These are phyloP conservation scores for Phymatocera aterrima DNA, from an alignment of 2,888 invertebrate species.

Conservation along the genomic window DNA sequence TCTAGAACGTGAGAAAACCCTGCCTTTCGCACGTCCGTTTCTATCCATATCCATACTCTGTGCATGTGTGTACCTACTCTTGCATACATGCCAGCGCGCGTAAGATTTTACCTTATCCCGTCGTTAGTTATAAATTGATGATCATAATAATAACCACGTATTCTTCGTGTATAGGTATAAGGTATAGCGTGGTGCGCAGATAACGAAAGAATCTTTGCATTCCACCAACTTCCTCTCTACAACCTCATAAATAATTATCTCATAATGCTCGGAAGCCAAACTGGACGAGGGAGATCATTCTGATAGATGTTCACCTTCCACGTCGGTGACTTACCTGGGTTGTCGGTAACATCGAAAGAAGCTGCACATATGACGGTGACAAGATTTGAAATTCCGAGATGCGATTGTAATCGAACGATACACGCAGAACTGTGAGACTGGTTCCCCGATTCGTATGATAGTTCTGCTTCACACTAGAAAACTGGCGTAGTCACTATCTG, in stretches of 20 bases:
- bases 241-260: not conserved
- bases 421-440: not conserved
- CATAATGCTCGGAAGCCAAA: not conserved
- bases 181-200: not conserved
- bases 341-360: not conserved
- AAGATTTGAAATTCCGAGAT: not conserved
- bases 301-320: not conserved
- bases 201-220: constrained; percentile 23
- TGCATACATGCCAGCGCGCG: too few species aligned
- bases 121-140: constrained; percentile 22
- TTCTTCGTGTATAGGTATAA: not conserved
- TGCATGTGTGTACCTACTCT: too few species aligned
- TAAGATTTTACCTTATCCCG: too few species aligned
- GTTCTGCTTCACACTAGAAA: not conserved
- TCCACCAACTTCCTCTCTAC: not conserved
- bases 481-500: too few species aligned
- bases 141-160: constrained; percentile 17
- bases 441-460: not conserved
- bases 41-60: too few species aligned
- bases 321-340: not conserved
- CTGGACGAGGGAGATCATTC: not conserved
- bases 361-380: not conserved
- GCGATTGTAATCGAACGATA: not conserved
- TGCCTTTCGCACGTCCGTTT: constrained; percentile 21
- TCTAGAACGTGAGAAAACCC: constrained; percentile 43